Evolutionary conservation across 2,888 invertebrate genomes (phyloP), one percentile per base, ranked within the genome.

Genomic region (Ectemnius cavifrons): DNA sequence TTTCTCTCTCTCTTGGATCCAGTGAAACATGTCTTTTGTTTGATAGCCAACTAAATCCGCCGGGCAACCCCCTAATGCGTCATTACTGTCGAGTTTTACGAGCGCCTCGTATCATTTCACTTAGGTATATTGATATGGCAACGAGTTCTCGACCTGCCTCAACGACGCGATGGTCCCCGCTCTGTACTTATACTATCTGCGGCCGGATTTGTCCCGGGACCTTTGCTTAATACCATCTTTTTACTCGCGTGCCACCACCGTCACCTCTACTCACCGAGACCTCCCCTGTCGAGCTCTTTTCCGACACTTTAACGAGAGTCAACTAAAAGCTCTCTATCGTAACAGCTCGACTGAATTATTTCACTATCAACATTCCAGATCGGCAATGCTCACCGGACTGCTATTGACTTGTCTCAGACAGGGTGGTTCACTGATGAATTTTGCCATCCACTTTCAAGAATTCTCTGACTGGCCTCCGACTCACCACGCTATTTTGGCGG

Each of bases 101-200:
- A 86, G 86, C 79, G 87, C 85, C 91, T 90, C 90, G 90, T 91
- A 90, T 91, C 91, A 91, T 91, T 91, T 91, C 90, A 91, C 91
- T 91, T 91, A 91, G 90, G 90, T 91, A 91, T 91, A 91, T 91
- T 91, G 91, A 91, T 91, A 91, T 90, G 90, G 90, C 90, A 89
- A 91, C 90, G 91, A 90, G 91, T 87, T 91, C 90, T 88, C 88
- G 88, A 90, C 90, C 90, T 89, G 86, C 88, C 86, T 85, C 89
- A 89, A 89, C 87, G 86, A 37, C 37, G 82, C 85, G 85, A 86
- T 85, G 82, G 84, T 84, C 74, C 58, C 71, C 63, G 71, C 80
- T 64, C 49, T 70, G 72, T 77, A 65, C 78, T 69, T 64, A 8
- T 63, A 84, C 85, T 86, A 86, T 85, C 87, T 88, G 85, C 67